These are phyloP conservation scores for Drosophila athabasca DNA, from an alignment of 1,140 invertebrate species.

Conservation along the genomic window DNA sequence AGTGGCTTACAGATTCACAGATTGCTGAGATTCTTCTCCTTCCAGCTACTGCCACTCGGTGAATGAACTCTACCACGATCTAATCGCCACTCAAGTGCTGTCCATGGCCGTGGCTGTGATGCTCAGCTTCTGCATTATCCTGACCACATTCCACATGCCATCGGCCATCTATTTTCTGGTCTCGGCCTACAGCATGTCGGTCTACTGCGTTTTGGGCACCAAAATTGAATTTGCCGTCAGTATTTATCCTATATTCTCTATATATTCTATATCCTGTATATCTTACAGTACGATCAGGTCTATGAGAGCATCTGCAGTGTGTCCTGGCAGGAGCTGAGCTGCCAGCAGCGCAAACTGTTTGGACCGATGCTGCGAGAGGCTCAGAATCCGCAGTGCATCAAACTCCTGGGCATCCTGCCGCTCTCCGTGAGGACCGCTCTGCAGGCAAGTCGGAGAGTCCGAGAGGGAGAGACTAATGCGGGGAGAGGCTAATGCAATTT, in stretches of 20 bases:
- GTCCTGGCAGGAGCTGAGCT: conserved; percentile 49
- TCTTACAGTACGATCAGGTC: conserved; percentile 49
- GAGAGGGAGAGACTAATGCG: no score
- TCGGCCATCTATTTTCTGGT: conserved; percentile 49
- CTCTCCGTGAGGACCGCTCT: conserved; percentile 35
- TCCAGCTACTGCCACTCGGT: conserved; percentile 49
- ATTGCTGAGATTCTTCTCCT: neutral
- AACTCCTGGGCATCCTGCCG: conserved; percentile 32
- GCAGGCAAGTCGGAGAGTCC: conserved; percentile 14
- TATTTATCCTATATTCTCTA: neutral
- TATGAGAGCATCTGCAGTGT: conserved; percentile 48
- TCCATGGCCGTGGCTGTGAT: conserved; percentile 47
- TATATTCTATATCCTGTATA: neutral
- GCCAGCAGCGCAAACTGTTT: conserved; percentile 46
- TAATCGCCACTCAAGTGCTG: conserved; percentile 58
- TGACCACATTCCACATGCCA: conserved; percentile 49
- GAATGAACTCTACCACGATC: conserved; percentile 43
- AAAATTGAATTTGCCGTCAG: conserved; percentile 61
- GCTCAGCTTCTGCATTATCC: conserved; percentile 46
- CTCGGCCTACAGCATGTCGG: conserved; percentile 55
- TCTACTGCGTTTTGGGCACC: conserved; percentile 65
- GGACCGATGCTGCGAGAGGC: conserved; percentile 27
- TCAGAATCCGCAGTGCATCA: conserved; percentile 27
- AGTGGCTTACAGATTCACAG: neutral
- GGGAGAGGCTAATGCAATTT: conserved; percentile 43